A percentile compares a stretch with the other conserved stretches of the same genome.
These are phyloP conservation scores for Molorchus minor DNA, from an alignment of 2,888 invertebrate species.

Conservation along the genomic window DNA sequence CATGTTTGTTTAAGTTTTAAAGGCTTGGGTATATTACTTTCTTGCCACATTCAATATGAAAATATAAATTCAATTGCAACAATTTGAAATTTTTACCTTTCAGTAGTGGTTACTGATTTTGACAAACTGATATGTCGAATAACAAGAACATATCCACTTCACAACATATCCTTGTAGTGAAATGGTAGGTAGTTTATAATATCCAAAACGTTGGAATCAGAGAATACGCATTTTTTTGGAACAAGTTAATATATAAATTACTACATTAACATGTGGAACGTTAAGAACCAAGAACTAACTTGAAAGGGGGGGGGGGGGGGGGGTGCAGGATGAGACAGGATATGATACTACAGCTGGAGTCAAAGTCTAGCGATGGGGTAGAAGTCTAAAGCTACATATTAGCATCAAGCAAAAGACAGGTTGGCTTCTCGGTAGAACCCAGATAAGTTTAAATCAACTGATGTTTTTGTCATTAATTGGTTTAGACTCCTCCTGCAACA, in stretches of 20 bases:
- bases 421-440: neutral
- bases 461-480: neutral
- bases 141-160: constrained; percentile 33
- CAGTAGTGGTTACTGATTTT: neutral
- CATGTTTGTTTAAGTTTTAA: too few relatives aligned
- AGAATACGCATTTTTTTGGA: constrained; percentile 6
- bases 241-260: neutral
- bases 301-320: too few relatives aligned
- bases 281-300: neutral
- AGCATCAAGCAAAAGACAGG: neutral
- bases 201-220: neutral
- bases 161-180: constrained; percentile 29
- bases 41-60: too few relatives aligned
- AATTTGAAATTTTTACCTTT: neutral
- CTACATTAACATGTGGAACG: neutral
- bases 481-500: too few relatives aligned
- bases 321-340: too few relatives aligned
- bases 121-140: neutral
- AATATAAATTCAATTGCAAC: neutral
- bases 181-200: neutral
- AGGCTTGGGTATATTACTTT: too few relatives aligned
- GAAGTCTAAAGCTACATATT: neutral
- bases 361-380: neutral
- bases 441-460: neutral
- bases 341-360: too few relatives aligned